These are phyloP conservation scores for Conus betulinus DNA, from an alignment of 1,140 invertebrate species.

Conservation along the genomic window DNA sequence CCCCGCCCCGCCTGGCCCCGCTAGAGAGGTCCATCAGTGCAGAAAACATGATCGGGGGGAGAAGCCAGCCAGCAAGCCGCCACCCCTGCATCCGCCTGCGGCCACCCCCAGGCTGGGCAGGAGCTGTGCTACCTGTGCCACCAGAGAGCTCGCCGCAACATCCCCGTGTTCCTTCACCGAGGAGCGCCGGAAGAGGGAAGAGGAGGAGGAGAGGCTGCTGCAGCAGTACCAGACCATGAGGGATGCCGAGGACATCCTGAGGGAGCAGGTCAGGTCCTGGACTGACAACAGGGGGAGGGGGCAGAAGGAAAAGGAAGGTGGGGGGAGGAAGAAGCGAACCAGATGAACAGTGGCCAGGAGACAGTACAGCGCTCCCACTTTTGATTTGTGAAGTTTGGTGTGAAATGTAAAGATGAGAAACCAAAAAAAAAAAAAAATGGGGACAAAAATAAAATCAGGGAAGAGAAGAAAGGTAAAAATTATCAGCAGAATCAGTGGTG, in stretches of 20 bases:
- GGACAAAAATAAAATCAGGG: no score
- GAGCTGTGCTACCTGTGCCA: conserved; percentile 76
- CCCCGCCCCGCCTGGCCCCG: conserved; percentile 57
- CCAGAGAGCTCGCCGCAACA: conserved; percentile 70
- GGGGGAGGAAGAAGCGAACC: no score
- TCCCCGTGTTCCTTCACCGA: conserved; percentile 73
- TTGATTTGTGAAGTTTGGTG: no score
- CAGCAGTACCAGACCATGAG: conserved; percentile 74
- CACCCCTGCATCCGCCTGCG: conserved; percentile 53
- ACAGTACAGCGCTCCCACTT: no score
- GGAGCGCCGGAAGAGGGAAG: conserved; percentile 66
- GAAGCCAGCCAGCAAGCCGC: neutral
- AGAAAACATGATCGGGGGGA: conserved; percentile 37
- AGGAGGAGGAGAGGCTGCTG: conserved; percentile 68
- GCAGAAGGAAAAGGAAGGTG: no score
- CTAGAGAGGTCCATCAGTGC: conserved; percentile 55
- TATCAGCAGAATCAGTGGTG: no score
- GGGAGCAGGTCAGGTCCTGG: conserved; percentile 66
- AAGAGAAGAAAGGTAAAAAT: no score
- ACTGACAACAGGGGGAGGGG: no score
- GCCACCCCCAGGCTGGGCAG: conserved; percentile 72
- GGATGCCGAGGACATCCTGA: conserved; percentile 71
- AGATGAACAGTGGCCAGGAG: no score
- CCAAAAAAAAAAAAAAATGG: no score
- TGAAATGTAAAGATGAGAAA: no score